Conservation (phyloP, 2,797 vertebrate genomes). For the Hippoglossus hippoglossus region DNA sequence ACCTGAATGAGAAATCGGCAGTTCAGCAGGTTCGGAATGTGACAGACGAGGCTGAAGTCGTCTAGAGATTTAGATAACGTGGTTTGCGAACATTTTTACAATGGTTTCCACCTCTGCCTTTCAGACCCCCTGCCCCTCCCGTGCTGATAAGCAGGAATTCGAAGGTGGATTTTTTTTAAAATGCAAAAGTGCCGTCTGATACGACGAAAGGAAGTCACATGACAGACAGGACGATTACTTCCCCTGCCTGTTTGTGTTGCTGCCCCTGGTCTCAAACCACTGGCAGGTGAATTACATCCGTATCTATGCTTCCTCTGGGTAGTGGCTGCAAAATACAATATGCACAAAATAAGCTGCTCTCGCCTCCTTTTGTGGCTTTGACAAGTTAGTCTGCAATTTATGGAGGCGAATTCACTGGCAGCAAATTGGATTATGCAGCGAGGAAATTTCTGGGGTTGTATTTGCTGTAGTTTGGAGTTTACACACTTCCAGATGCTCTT, state of each 20-base stretch:
- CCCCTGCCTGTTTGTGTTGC: constrained; percentile 44
- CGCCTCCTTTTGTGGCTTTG: constrained; percentile 31
- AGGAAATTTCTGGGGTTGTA: constrained; percentile 26
- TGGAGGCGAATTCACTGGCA: constrained; percentile 37
- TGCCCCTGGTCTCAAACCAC: constrained; percentile 20
- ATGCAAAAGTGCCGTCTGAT: constrained; percentile 39
- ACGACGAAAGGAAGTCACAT: constrained; percentile 53
- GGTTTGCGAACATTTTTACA: constrained; percentile 60
- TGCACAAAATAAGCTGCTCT: constrained; percentile 46
- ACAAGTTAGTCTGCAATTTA: constrained; percentile 57
- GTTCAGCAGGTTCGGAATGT: constrained; percentile 66
- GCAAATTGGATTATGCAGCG: constrained; percentile 56
- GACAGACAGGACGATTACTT: constrained; percentile 64
- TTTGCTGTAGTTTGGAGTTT: constrained; percentile 47
- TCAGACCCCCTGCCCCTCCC: constrained; percentile 41
- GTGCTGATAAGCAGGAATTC: constrained; percentile 69
- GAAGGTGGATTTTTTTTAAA: constrained; percentile 11
- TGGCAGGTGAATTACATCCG: constrained; percentile 34
- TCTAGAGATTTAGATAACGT: constrained; percentile 79
- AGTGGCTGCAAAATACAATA: constrained; percentile 35
- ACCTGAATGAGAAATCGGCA: constrained; percentile 83
- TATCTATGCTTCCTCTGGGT: constrained; percentile 34
- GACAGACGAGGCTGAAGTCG: constrained; percentile 74
- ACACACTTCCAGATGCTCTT: constrained; percentile 43
- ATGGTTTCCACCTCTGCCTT: constrained; percentile 72